Base-by-base conservation (phyloP, 2,888 invertebrate genomes). In the Dynastes grantii region DNA sequence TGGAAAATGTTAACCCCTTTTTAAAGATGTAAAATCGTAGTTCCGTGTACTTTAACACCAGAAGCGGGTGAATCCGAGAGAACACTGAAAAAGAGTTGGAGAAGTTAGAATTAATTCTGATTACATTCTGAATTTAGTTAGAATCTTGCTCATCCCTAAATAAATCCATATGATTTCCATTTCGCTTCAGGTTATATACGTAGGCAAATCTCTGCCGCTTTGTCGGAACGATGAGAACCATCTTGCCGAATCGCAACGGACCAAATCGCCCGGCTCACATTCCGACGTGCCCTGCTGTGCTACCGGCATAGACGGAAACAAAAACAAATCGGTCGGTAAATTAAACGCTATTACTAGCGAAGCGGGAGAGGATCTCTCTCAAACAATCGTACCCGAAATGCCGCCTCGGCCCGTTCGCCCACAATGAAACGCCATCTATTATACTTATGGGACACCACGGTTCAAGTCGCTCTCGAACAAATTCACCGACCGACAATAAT, bases 401-500 rank as follows among this genome's bases (percentile, higher is more conserved):
- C 71, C 32, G 6, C 70, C 32, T 8, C 45, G 27, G 13, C 51
- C 71, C 58, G 9, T 27, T 55, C 53, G n/a, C 55, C 8, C 32
- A 32, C 71, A 71, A 32, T 55, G 55, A 29, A 32, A 16, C 55
- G 71, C 71, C 71, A 71, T 71, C 53, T 71, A 71, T 65, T 65
- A 65, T 71, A 45, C 45, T 55, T 53, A 71, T 71, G 55, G 71
- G 37, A 53, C 37, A 53, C 29, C 55, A 45, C 45, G 45, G 32
- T 71, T 29, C 53, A 32, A 37, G 61, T 40, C 27, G 71, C 55
- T 70, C 55, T 37, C 29, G 61, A 40, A 61, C 73, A 61, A 75
- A 75, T 75, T 75, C 45, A 22, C 73, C 73, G 45, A 75, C 45
- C 55, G 55, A 58, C 27, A 58, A 58, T 58, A 75, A 75, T 75